Evolutionary conservation across 1,140 invertebrate species (phyloP).

Genomic region (Cydia strobilella): DNA sequence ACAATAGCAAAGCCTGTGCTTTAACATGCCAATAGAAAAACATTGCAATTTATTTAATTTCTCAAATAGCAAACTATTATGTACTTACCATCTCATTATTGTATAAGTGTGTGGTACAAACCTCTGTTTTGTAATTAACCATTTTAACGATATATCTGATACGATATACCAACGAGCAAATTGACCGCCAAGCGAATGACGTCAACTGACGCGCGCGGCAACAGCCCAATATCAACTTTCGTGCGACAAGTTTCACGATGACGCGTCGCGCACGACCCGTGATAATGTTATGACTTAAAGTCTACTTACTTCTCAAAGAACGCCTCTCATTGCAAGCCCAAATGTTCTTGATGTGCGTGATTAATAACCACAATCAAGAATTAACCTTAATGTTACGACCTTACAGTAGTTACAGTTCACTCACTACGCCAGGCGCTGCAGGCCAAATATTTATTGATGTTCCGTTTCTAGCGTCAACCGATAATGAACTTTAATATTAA

Average conservation of each 20-base stretch:
- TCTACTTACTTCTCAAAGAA: background rate
- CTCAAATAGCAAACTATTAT: background rate
- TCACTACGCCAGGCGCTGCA: too few species aligned
- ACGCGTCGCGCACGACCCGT: too few species aligned
- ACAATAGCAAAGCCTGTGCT: constrained; percentile 46
- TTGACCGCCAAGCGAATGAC: too few species aligned
- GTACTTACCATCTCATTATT: background rate
- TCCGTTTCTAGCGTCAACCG: background rate
- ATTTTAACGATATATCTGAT: background rate
- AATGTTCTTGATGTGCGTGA: background rate
- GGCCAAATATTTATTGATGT: too few species aligned
- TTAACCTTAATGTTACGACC: background rate
- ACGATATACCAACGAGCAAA: background rate
- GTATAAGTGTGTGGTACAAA: background rate
- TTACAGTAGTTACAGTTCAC: background rate
- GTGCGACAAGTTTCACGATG: too few species aligned
- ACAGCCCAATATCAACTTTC: too few species aligned
- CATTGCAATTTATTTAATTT: background rate
- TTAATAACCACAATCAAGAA: background rate
- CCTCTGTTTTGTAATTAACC: background rate
- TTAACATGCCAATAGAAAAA: constrained; percentile 38
- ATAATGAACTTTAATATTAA: background rate
- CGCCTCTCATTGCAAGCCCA: background rate
- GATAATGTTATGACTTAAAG: background rate
- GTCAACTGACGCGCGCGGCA: too few species aligned